Base-by-base conservation (phyloP, 2,888 invertebrate species). In the Microchrysa polita region DNA sequence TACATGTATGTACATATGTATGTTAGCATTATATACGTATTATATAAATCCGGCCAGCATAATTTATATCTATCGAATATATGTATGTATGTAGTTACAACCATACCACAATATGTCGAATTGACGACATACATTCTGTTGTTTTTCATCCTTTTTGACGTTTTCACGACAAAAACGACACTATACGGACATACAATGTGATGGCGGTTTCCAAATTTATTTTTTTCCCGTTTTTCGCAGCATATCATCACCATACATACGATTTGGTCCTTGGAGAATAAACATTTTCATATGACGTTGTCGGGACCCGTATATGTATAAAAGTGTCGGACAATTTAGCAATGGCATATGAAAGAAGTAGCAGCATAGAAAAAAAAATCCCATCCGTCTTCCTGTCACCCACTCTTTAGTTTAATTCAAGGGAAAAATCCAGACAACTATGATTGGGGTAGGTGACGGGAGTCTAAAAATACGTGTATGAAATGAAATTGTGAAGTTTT, bases 331-430 rank as follows among this genome's bases (percentile, higher is more conserved):
- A 61, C 63, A 60, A 59, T 59, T 72, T 42, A 42, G 67, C 10
- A 34, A 34, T 34, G 27, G 27, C 27, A 34, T 34, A 34, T n/a
- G 27, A 63, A 18, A 52, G 67, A 48, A 67, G n/a, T 34, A 34
- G 67, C 2, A 59, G 16, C n/a, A n/a, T n/a, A n/a, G n/a, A n/a
- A 23, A 40, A 27, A 53, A 71, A 57, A 73, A 72, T 74, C 71
- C 67, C 74, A 76, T 76, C 75, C 73, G 73, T 76, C 76, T 76
- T 76, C 44, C 75, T 76, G 76, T 76, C 76, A 76, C 75, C 76
- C 74, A 76, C 75, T 57, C 71, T 71, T 20, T 5, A n/a, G 10
- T 10, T 55, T 12, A 18, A 12, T 48, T 20, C 20, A 20, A 14
- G 22, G 48, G 48, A 65, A 61, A n/a, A n/a, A 12, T 18, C n/a